phyloP scores from a whole-genome alignment of 2,797 vertebrate species.

The Pipistrellus pipistrellus region DNA sequence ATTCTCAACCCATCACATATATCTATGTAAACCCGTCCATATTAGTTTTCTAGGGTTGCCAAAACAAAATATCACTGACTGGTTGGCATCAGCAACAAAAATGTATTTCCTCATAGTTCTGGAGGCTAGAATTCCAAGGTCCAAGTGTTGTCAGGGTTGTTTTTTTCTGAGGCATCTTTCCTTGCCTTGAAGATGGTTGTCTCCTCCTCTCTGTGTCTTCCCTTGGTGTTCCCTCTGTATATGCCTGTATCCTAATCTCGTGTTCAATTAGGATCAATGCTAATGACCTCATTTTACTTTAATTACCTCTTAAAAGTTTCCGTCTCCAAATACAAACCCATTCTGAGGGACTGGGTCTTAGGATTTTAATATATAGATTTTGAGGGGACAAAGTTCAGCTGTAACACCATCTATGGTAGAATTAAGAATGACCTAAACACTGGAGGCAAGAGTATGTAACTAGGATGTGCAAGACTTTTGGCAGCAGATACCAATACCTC shows the following conservation, averaged over 20 bases:
- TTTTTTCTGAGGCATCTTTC: not conserved
- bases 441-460: not conserved
- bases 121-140: not conserved
- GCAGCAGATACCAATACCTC: not conserved
- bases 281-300: not conserved
- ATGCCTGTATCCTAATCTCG: not conserved
- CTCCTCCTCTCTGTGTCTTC: not conserved
- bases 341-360: not conserved
- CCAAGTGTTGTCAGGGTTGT: not conserved
- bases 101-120: not conserved
- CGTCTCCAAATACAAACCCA: not conserved
- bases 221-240: not conserved
- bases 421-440: constrained; percentile 16
- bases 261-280: not conserved
- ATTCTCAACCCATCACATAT: not conserved
- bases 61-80: not conserved
- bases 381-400: not conserved
- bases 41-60: not conserved
- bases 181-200: not conserved
- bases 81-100: not conserved
- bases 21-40: not conserved
- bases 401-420: not conserved
- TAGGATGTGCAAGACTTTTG: not conserved
- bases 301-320: not conserved
- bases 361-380: not conserved